A percentile compares a stretch with the other conserved stretches of the same genome.
Evolutionary conservation across 2,888 invertebrate genomes (phyloP).

Genomic region (Latrodectus elegans): DNA sequence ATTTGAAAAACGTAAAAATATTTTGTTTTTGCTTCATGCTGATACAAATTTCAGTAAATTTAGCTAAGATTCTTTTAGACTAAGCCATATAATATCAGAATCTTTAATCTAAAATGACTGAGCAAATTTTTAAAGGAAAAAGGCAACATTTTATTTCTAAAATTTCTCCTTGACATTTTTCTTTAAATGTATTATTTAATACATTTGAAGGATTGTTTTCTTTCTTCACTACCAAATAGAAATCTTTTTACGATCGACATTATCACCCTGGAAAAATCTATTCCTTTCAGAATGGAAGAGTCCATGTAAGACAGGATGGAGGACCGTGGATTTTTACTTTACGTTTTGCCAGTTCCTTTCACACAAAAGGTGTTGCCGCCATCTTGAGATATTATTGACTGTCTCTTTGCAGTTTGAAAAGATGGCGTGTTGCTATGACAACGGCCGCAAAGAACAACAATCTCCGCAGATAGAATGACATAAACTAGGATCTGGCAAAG

Average conservation of each 20-base stretch:
- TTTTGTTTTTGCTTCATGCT: too few species aligned
- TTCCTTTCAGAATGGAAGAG: background rate
- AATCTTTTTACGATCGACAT: background rate
- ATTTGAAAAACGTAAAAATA: too few species aligned
- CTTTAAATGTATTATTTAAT: background rate
- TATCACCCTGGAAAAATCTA: background rate
- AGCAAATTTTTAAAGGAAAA: too few species aligned
- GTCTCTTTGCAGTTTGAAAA: constrained; percentile 65
- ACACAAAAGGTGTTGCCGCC: constrained; percentile 56
- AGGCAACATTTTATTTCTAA: too few species aligned
- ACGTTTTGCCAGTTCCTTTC: constrained; percentile 12
- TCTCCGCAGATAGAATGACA: constrained; percentile 43
- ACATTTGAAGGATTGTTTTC: background rate
- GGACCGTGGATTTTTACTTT: background rate
- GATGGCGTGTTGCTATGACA: constrained; percentile 53
- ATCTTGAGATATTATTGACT: constrained; percentile 69
- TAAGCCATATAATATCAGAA: too few species aligned
- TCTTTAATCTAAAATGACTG: too few species aligned
- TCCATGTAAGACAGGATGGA: background rate
- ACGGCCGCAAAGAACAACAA: constrained; percentile 65
- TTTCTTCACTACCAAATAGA: background rate
- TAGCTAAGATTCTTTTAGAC: too few species aligned
- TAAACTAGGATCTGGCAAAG: constrained; percentile 56
- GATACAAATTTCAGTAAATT: too few species aligned
- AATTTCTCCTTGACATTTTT: too few species aligned